phyloP scores from a whole-genome alignment of 2,113 vertebrate genomes.

The Macrotis lagotis region DNA sequence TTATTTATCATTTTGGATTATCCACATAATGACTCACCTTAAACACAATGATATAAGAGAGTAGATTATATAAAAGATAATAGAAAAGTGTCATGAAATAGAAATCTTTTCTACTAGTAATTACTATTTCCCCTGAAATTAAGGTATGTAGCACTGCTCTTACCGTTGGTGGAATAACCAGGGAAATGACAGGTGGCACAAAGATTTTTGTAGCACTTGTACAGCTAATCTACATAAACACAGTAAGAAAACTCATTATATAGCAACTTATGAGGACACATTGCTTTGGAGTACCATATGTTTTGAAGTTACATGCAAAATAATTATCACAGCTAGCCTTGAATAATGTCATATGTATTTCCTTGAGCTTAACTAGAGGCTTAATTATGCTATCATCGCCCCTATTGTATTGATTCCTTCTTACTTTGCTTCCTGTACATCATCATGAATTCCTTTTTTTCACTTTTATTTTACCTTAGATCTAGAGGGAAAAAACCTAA shows the following conservation, averaged over 20 bases:
- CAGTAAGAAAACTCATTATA: slow-evolving; percentile 71
- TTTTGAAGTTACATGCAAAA: slow-evolving; percentile 63
- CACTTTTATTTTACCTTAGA: neutral
- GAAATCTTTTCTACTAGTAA: slow-evolving; percentile 16
- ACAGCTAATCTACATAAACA: slow-evolving; percentile 64
- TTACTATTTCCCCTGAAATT: slow-evolving; percentile 25
- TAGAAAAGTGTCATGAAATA: neutral
- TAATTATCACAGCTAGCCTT: slow-evolving; percentile 54
- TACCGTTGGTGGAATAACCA: slow-evolving; percentile 39
- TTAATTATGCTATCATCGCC: slow-evolving; percentile 59
- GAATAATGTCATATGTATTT: slow-evolving; percentile 44
- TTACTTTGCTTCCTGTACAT: slow-evolving; percentile 25
- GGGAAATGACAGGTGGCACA: slow-evolving; percentile 59
- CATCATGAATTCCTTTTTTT: slow-evolving; percentile 57
- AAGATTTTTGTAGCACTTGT: slow-evolving; percentile 37
- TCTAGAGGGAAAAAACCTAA: neutral
- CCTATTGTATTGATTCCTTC: slow-evolving; percentile 20
- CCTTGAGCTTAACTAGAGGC: slow-evolving; percentile 52
- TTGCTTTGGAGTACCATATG: slow-evolving; percentile 69
- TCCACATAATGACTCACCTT: neutral
- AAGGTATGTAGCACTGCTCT: slow-evolving; percentile 40
- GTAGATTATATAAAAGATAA: neutral
- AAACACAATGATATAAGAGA: neutral
- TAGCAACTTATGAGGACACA: slow-evolving; percentile 69
- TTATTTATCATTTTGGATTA: neutral